A percentile compares a stretch with the other conserved stretches of the same genome.
Evolutionary conservation across 2,113 vertebrate species (phyloP).

Genomic region (Cyprinodon brontotheroides): DNA sequence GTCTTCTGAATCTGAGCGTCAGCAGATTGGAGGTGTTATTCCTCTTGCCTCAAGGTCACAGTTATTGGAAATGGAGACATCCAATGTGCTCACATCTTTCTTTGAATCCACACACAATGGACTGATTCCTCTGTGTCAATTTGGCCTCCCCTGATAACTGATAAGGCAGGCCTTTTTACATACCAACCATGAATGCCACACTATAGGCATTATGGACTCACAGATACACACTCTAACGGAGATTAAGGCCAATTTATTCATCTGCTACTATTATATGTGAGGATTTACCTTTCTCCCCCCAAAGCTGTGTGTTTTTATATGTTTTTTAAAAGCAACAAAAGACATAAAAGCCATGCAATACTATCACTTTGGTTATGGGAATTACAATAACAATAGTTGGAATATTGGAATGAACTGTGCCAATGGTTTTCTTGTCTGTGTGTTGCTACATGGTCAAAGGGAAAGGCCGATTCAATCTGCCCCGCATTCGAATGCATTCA

Average conservation of each 20-base stretch:
- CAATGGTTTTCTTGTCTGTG: constrained; percentile 49
- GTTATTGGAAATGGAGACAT: constrained; percentile 78
- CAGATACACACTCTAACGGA: constrained; percentile 35
- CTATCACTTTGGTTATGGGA: constrained; percentile 54
- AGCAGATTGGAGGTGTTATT: constrained; percentile 68
- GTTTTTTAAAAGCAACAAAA: constrained; percentile 68
- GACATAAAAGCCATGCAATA: constrained; percentile 62
- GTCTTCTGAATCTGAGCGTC: constrained; percentile 64
- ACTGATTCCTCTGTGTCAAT: constrained; percentile 75
- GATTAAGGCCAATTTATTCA: constrained; percentile 75
- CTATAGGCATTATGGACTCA: constrained; percentile 53
- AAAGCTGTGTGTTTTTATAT: constrained; percentile 48
- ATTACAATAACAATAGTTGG: constrained; percentile 65
- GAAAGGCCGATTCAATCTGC: not conserved
- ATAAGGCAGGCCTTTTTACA: constrained; percentile 69
- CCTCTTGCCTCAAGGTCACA: constrained; percentile 73
- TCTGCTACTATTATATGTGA: constrained; percentile 67
- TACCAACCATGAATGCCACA: constrained; percentile 71
- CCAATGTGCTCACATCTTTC: constrained; percentile 71
- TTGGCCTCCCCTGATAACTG: constrained; percentile 71
- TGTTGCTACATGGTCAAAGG: not conserved
- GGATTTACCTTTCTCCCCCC: constrained; percentile 61
- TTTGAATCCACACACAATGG: constrained; percentile 74
- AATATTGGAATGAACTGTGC: constrained; percentile 63
- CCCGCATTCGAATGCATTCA: constrained; percentile 1